Evolutionary conservation across 2,113 vertebrate species (phyloP), one percentile per base, ranked within the genome.

Genomic region (Anoplopoma fimbria): DNA sequence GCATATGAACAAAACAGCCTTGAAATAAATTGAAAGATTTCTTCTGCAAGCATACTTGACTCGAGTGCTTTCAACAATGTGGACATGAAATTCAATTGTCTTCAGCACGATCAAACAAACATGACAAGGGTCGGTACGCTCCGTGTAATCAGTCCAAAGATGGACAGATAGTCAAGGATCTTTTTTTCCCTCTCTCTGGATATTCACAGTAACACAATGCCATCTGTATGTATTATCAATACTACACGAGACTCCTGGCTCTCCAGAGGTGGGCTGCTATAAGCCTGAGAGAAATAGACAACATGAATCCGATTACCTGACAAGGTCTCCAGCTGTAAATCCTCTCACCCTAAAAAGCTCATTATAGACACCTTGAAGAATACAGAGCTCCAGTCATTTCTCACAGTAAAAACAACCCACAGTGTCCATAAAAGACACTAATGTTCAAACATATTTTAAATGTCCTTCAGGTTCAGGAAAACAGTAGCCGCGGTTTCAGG

Each of bases 251-350:
- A 29, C 36, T 34, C 33, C 70, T 55, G 21, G 33, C 34, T 55
- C 81, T 72, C 65, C 60, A 29, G 73, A 82, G 55, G 82, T 62
- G 57, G 60, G 79, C 77, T 83, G 25, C 47, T 36, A 73, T 81
- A 75, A 83, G 75, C 63, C 75, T 27, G 49, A 12, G 67, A 84
- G 62, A 81, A 82, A 84, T 34, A 81, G 53, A 74, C 84, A 81
- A 87, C 80, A 70, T 70, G 70, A 87, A 90, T 81, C 69, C 51
- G 84, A 90, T 92, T 84, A 81, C 75, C 73, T 57, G 84, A 88
- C 82, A 81, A 80, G 71, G 65, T 57, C 49, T 78, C 13, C 31
- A 67, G 75, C 75, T 67, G 40, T 69, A 79, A 88, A 83, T 90
- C 79, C 76, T 81, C 81, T 90, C 74, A 69, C 31, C 62, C 77